Base-by-base conservation (phyloP, 1,140 invertebrate species). In the Sinella curviseta region DNA sequence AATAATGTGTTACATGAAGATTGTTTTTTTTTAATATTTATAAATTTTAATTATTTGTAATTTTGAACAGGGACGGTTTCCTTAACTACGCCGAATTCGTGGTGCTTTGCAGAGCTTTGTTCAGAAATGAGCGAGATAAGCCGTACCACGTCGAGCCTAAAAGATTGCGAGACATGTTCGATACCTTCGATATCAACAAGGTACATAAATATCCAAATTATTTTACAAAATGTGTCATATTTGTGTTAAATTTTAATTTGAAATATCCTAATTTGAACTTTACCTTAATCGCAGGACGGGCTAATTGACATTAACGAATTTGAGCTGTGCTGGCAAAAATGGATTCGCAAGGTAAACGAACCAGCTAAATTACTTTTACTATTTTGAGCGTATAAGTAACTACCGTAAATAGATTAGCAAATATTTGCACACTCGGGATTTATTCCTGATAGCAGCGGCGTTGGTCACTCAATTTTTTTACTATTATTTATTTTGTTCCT, bases 251-350 rank as follows among this genome's bases (percentile, higher is more conserved):
- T 8, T 54, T 17, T 8, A 48, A 57, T 30, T 55, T 55, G 14
- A 34, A 57, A 77, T 33, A 8, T 55, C 8, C 4, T n/a, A 65
- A 26, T 74, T 70, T 80, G 75, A 35, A 77, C 39, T n/a, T 73
- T 75, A n/a, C n/a, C 76, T 78, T 81, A 78, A 70, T 86, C 87
- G 30, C 82, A 90, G 79, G 94, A 97, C 88, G 93, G 93, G 1
- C 91, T 90, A 84, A 92, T 97, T 54, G 93, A 94, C 85, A 90
- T 90, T 76, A 92, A 94, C 83, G 95, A 96, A 87, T 96, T 97
- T 86, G 86, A 88, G 81, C 88, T 88, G 84, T 87, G 88, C 82
- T 88, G 87, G 85, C 85, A 85, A 55, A 85, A 86, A 34, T 89
- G 88, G 86, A 84, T 88, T 34, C 87, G 87, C 83, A 87, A 87